phyloP scores from a whole-genome alignment of 1,140 invertebrate genomes.

The Brachionus rubens region DNA sequence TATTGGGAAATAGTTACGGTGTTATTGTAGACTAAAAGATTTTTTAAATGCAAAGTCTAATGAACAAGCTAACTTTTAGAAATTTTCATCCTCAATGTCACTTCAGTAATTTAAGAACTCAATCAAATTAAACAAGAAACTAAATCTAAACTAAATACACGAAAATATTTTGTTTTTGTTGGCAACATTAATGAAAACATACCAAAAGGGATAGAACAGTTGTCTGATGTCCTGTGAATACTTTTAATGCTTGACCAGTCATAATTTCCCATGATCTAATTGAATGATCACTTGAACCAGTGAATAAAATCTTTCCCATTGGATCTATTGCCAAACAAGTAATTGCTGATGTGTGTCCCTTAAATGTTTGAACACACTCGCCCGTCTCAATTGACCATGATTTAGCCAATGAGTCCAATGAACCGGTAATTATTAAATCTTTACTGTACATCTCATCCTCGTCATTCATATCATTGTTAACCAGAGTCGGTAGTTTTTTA shows the following conservation, averaged over 20 bases:
- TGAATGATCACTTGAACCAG: conserved; percentile 61
- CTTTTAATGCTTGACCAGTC: conserved; percentile 58
- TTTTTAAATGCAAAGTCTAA: no score
- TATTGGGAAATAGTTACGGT: no score
- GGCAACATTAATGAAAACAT: no score
- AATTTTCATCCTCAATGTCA: no score
- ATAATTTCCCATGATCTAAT: conserved; percentile 62
- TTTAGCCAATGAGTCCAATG: conserved; percentile 61
- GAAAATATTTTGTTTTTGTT: no score
- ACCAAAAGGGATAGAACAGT: conserved; percentile 63
- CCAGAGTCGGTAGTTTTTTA: conserved; percentile 44
- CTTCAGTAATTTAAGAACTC: no score
- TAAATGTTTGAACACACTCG: conserved; percentile 59
- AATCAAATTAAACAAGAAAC: no score
- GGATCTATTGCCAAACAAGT: conserved; percentile 62
- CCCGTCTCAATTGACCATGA: conserved; percentile 63
- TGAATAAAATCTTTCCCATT: conserved; percentile 59
- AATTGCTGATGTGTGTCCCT: conserved; percentile 61
- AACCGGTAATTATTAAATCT: conserved; percentile 62
- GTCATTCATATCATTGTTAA: conserved; percentile 31
- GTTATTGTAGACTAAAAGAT: no score
- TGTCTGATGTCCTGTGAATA: conserved; percentile 62
- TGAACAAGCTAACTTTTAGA: no score
- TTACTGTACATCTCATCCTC: conserved; percentile 50
- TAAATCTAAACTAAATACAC: no score